Evolutionary conservation across 1,140 invertebrate genomes (phyloP).

Genomic region (Panonychus citri): DNA sequence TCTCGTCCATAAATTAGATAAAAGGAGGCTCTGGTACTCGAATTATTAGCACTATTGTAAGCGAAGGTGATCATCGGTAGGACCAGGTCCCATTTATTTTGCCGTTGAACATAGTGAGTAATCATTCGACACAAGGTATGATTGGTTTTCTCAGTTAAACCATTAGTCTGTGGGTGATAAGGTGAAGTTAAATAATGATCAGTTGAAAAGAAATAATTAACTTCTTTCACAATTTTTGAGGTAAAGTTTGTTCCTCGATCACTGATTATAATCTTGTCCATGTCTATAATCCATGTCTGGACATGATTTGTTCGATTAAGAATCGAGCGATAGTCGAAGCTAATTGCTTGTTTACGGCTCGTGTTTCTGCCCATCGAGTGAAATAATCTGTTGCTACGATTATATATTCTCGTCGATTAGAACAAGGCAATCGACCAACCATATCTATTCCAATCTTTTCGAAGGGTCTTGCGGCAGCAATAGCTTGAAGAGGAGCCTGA

Average conservation of each 20-base stretch:
- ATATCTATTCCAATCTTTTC: conserved; percentile 17
- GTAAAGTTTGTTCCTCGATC: background rate
- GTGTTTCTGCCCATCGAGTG: conserved; percentile 15
- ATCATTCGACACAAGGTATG: background rate
- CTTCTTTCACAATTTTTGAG: background rate
- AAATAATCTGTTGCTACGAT: conserved; percentile 15
- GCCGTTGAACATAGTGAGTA: background rate
- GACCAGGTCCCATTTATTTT: background rate
- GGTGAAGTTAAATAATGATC: background rate
- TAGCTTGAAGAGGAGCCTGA: conserved; percentile 4
- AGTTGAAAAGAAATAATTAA: background rate
- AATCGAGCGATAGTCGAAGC: conserved; percentile 1
- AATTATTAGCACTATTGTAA: background rate
- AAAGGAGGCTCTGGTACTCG: background rate
- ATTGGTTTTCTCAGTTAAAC: background rate
- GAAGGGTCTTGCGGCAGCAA: conserved; percentile 8
- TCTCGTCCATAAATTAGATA: background rate
- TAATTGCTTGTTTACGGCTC: conserved; percentile 7
- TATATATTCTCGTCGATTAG: conserved; percentile 11
- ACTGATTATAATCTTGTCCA: background rate
- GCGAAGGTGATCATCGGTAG: background rate
- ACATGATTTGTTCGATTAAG: background rate
- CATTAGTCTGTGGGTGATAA: background rate
- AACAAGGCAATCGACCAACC: conserved; percentile 11
- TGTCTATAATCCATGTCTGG: background rate